Evolutionary conservation across 2,797 vertebrate species (phyloP).

Genomic region (Myripristis jacobus): DNA sequence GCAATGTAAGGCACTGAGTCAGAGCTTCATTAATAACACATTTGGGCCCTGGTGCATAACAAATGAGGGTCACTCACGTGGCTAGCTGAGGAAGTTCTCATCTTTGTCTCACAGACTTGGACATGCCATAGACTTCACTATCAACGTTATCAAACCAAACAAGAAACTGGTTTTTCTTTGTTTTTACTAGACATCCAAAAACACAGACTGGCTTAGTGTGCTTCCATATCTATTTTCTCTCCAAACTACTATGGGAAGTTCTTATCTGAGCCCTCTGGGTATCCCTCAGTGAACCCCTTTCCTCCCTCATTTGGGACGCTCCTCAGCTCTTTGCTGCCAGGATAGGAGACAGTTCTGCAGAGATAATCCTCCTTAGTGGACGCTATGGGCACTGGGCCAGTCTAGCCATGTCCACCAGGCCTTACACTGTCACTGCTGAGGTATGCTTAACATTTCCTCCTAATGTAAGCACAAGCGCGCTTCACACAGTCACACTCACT

Average conservation of each 20-base stretch:
- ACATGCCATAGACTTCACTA: not conserved
- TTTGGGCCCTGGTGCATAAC: no score
- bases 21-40: not conserved
- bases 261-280: slow-evolving; percentile 25
- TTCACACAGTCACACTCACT: slow-evolving; percentile 41
- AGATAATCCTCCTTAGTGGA: slow-evolving; percentile 45
- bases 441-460: slow-evolving; percentile 80
- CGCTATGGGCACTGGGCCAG: slow-evolving; percentile 43
- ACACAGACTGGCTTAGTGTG: slow-evolving; percentile 10
- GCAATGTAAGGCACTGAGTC: not conserved
- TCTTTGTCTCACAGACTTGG: not conserved
- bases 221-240: slow-evolving; percentile 13
- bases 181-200: slow-evolving; percentile 34
- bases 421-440: slow-evolving; percentile 64
- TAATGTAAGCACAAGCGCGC: slow-evolving; percentile 78
- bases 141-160: slow-evolving; percentile 32
- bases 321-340: slow-evolving; percentile 16
- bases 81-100: not conserved
- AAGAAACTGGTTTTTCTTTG: slow-evolving; percentile 3
- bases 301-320: slow-evolving; percentile 14
- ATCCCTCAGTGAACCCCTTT: slow-evolving; percentile 16
- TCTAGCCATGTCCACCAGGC: slow-evolving; percentile 44
- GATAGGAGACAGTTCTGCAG: slow-evolving; percentile 23
- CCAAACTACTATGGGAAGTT: slow-evolving; percentile 14
- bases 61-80: not conserved